A percentile compares a stretch with the other conserved stretches of the same genome.
Evolutionary conservation across 2,888 invertebrate genomes (phyloP).

Genomic region (Pimpla rufipes): DNA sequence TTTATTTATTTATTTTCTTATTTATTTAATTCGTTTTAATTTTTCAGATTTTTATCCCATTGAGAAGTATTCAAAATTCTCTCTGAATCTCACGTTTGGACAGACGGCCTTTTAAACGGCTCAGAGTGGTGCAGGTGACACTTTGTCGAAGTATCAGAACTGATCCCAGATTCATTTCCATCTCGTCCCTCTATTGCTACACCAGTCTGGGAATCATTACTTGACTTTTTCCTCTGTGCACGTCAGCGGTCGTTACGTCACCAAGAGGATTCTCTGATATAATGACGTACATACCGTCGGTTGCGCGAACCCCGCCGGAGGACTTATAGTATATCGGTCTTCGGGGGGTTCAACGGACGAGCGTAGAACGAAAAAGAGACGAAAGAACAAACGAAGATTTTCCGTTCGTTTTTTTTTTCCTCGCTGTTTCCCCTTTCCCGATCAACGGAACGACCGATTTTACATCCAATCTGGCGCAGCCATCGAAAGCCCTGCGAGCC

Average conservation of each 20-base stretch:
- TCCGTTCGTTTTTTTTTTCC: constrained; percentile 2
- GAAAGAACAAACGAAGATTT: constrained; percentile 35
- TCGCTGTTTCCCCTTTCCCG: background rate
- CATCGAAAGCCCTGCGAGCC: background rate
- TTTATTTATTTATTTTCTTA: no score
- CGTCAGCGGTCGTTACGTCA: constrained; percentile 15
- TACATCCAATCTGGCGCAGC: constrained; percentile 30
- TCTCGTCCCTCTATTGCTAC: background rate
- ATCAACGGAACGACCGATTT: constrained; percentile 26
- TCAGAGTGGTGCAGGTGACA: no score
- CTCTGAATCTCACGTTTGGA: no score
- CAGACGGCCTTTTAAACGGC: no score
- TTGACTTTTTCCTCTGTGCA: background rate
- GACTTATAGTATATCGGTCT: constrained; percentile 8
- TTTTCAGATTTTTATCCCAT: no score
- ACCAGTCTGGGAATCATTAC: background rate
- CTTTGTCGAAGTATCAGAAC: no score
- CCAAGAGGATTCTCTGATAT: constrained; percentile 18
- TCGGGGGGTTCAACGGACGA: constrained; percentile 3
- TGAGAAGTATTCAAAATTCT: no score
- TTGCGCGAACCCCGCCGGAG: background rate
- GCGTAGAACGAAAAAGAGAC: constrained; percentile 29
- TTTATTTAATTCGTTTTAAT: no score
- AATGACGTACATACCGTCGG: constrained; percentile 30
- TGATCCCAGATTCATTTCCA: no score